Conservation (phyloP, 2,888 invertebrate genomes). For the Cheilosia pagana region DNA sequence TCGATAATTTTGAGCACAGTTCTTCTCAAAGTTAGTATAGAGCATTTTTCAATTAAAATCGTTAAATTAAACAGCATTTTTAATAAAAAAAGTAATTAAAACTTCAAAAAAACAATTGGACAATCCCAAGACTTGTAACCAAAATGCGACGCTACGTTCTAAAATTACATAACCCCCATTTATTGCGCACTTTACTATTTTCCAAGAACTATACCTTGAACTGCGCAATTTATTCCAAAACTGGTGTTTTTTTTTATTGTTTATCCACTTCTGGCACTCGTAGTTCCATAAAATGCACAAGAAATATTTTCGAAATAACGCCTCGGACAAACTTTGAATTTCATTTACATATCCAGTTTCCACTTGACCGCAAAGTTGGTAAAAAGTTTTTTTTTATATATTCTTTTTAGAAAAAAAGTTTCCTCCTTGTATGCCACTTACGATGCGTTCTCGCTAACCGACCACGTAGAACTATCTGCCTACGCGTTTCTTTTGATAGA, state of each 20-base stretch:
- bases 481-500: slow-evolving; percentile 35
- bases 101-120: no score
- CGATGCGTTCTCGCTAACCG: slow-evolving; percentile 45
- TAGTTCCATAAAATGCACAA: slow-evolving; percentile 13
- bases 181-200: background rate
- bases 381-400: background rate
- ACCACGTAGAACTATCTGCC: slow-evolving; percentile 58
- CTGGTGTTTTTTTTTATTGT: background rate
- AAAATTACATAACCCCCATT: no score
- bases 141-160: no score
- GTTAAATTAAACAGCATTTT: no score
- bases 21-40: no score
- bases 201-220: background rate
- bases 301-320: background rate
- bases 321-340: background rate
- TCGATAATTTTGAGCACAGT: no score
- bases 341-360: slow-evolving; percentile 29
- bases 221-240: slow-evolving; percentile 12
- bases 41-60: no score
- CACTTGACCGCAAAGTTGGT: slow-evolving; percentile 15
- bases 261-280: slow-evolving; percentile 3
- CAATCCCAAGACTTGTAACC: no score
- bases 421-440: background rate
- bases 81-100: no score
- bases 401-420: background rate